Evolutionary conservation across 2,797 vertebrate species (phyloP).

Genomic region (Phoeniculus purpureus): DNA sequence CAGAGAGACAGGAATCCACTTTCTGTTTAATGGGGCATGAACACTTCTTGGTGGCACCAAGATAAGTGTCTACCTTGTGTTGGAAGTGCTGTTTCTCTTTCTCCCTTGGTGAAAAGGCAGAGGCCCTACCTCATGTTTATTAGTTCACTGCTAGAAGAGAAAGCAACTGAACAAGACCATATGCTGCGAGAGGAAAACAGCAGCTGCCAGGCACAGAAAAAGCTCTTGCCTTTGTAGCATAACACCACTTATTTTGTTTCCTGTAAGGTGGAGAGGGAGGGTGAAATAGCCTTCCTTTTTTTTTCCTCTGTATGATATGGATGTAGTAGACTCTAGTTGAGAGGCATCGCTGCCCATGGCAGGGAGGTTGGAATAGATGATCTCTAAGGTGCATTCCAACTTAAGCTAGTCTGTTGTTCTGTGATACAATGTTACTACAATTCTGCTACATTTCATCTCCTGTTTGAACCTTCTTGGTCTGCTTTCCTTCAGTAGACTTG

Average conservation of each 20-base stretch:
- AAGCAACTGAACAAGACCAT: constrained; percentile 35
- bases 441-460: background rate
- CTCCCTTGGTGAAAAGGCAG: constrained; percentile 43
- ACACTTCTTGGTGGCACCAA: constrained; percentile 10
- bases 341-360: no score
- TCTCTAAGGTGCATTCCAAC: no score
- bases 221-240: background rate
- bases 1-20: constrained; percentile 30
- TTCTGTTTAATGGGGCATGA: constrained; percentile 38
- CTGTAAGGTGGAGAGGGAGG: background rate
- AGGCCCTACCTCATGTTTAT: constrained; percentile 4
- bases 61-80: constrained; percentile 11
- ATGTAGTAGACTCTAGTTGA: no score
- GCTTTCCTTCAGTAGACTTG: background rate
- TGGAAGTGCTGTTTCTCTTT: background rate
- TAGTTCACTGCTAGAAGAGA: constrained; percentile 2
- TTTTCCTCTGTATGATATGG: fast-evolving
- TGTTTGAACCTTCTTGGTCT: background rate
- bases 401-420: no score
- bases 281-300: background rate
- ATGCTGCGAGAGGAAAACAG: background rate
- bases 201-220: constrained; percentile 10
- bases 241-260: background rate
- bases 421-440: fast-evolving
- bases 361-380: no score